A percentile compares a stretch with the other conserved stretches of the same genome.
These are phyloP conservation scores for Macrocentrus cingulum DNA, from an alignment of 1,140 invertebrate genomes.

Conservation along the genomic window DNA sequence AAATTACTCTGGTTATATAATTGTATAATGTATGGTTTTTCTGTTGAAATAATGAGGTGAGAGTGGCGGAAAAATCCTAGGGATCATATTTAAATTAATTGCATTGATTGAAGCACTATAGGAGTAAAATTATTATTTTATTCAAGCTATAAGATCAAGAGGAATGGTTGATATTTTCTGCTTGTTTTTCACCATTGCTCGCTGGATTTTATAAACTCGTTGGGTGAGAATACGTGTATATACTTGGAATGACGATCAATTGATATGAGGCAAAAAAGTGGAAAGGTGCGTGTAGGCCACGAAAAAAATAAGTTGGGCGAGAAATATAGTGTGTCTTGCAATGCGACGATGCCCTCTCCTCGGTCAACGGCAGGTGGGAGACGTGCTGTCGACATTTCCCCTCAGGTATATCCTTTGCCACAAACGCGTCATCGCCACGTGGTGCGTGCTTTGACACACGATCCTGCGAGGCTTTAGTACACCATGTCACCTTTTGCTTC, in stretches of 20 bases:
- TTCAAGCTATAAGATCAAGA: too few relatives aligned
- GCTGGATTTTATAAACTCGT: constrained; percentile 5
- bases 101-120: too few relatives aligned
- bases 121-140: too few relatives aligned
- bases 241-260: constrained; percentile 9
- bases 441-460: constrained; percentile 10
- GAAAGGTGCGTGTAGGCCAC: background rate
- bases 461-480: too few relatives aligned
- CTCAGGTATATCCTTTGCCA: constrained; percentile 19
- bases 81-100: too few relatives aligned
- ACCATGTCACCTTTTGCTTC: too few relatives aligned
- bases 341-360: background rate
- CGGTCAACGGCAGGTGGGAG: constrained; percentile 41
- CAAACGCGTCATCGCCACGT: background rate
- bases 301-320: constrained; percentile 17
- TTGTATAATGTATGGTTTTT: too few relatives aligned
- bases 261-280: background rate
- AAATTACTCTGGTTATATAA: background rate
- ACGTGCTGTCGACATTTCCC: constrained; percentile 39
- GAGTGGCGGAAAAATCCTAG: too few relatives aligned
- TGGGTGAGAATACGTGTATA: background rate
- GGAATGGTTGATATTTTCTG: too few relatives aligned
- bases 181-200: too few relatives aligned
- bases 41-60: too few relatives aligned
- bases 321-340: background rate